Percentiles rank a stretch among this genome's conserved stretches.
Evolutionary conservation across 2,113 vertebrate genomes (phyloP).

Genomic region (Rostratula benghalensis): DNA sequence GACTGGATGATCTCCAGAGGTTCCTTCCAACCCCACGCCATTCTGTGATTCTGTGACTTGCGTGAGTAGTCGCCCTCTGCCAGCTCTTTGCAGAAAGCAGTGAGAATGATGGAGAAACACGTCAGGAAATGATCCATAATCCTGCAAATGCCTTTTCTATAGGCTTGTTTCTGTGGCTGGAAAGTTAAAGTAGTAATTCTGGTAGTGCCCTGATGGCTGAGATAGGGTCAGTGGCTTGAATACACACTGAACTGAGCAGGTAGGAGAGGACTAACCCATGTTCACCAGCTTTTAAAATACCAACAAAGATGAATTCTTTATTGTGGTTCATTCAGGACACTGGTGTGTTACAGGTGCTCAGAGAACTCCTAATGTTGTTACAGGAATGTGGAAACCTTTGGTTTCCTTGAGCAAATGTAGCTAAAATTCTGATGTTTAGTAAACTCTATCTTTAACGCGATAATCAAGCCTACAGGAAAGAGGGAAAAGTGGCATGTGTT

Average conservation of each 20-base stretch:
- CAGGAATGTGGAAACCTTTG: not conserved
- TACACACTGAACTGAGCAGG: not conserved
- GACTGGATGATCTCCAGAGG: no score
- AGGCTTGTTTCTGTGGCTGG: not conserved
- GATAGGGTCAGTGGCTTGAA: not conserved
- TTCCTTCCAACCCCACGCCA: no score
- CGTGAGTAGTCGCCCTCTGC: not conserved
- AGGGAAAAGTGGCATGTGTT: fast-evolving
- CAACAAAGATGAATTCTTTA: not conserved
- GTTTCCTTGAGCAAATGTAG: not conserved
- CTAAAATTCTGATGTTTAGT: not conserved
- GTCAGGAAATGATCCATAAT: not conserved
- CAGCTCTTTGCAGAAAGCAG: not conserved
- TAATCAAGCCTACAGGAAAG: not conserved
- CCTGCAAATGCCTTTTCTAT: not conserved
- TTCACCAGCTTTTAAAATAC: not conserved
- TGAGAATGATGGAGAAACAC: not conserved
- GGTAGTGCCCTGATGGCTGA: not conserved
- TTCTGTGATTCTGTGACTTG: not conserved
- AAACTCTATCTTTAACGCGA: not conserved
- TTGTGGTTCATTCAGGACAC: not conserved
- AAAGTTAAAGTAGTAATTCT: not conserved
- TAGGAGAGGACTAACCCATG: not conserved
- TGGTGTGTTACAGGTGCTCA: not conserved
- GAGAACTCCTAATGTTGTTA: not conserved